Percentiles rank a stretch among this genome's conserved stretches.
Conservation (phyloP, 2,113 vertebrate species). For the Brienomyrus longianalis region DNA sequence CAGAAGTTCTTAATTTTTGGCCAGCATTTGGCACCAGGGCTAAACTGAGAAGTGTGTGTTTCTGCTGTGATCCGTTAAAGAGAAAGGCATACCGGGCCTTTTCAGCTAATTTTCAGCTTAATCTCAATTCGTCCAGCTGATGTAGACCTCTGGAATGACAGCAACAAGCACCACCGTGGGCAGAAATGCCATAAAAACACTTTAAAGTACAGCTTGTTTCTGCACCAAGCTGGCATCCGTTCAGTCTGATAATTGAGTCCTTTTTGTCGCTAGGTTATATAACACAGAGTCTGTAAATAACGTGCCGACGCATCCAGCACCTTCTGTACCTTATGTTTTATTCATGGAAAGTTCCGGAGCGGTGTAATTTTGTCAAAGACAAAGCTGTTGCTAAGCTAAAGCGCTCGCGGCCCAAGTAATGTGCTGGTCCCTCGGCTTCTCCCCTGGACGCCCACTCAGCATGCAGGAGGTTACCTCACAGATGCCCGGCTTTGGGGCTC, state of each 20-base stretch:
- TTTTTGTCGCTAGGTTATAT: slow-evolving; percentile 50
- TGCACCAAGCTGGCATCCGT: slow-evolving; percentile 29
- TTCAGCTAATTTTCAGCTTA: neutral
- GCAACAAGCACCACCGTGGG: neutral
- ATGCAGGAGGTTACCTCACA: slow-evolving; percentile 53
- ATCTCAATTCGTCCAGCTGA: neutral
- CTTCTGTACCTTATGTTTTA: slow-evolving; percentile 60
- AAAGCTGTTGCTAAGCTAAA: slow-evolving; percentile 96
- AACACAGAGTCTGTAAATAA: slow-evolving; percentile 65
- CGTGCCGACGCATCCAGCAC: slow-evolving; percentile 58
- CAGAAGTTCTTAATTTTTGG: neutral
- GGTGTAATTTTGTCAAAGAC: slow-evolving; percentile 68
- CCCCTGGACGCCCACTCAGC: slow-evolving; percentile 59
- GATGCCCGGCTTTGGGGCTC: slow-evolving; percentile 37
- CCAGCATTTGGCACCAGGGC: neutral
- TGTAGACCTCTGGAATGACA: neutral
- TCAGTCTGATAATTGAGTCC: slow-evolving; percentile 37
- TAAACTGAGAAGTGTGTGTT: neutral
- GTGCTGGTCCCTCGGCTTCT: slow-evolving; percentile 62
- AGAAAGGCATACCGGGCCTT: neutral
- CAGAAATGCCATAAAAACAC: neutral
- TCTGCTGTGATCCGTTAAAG: neutral
- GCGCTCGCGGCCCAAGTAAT: slow-evolving; percentile 70
- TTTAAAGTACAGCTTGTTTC: neutral
- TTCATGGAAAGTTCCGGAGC: slow-evolving; percentile 64